Evolutionary conservation across 2,113 vertebrate species (phyloP).

Genomic region (Silurus meridionalis): DNA sequence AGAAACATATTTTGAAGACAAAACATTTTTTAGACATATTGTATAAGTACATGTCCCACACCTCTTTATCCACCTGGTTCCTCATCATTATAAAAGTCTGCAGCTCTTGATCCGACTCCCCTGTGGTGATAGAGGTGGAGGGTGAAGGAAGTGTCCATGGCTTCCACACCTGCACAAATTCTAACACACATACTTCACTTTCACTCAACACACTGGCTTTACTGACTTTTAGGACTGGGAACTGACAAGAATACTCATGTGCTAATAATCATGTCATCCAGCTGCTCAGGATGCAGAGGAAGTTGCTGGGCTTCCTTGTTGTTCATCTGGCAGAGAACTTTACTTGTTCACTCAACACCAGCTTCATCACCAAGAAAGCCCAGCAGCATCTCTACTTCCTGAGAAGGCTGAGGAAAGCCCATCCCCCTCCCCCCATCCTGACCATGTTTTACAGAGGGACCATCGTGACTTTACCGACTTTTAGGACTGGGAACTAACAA

Average conservation of each 20-base stretch:
- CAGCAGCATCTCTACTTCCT: too few relatives aligned
- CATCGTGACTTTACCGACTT: conserved; percentile 22
- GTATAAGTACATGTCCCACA: conserved; percentile 45
- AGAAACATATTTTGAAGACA: neutral
- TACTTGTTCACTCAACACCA: too few relatives aligned
- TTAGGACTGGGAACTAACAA: conserved; percentile 41
- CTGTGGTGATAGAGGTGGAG: conserved; percentile 67
- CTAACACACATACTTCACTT: conserved; percentile 60
- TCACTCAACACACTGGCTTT: conserved; percentile 57
- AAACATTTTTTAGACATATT: neutral
- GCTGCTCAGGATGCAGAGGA: too few relatives aligned
- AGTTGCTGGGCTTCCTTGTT: too few relatives aligned
- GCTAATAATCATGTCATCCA: too few relatives aligned
- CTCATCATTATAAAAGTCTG: conserved; percentile 83
- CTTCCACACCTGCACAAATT: conserved; percentile 71
- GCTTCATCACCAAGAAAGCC: too few relatives aligned
- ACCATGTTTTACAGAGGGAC: too few relatives aligned
- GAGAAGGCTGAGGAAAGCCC: too few relatives aligned
- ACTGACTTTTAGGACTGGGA: conserved; percentile 15
- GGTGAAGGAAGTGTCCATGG: conserved; percentile 54
- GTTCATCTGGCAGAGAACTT: too few relatives aligned
- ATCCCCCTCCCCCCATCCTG: too few relatives aligned
- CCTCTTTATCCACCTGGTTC: conserved; percentile 79
- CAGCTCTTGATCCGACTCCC: conserved; percentile 78
- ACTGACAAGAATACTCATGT: conserved; percentile 24